Evolutionary conservation across 2,113 vertebrate species (phyloP), one percentile per base, ranked within the genome.

Genomic region (Elanoides forficatus): DNA sequence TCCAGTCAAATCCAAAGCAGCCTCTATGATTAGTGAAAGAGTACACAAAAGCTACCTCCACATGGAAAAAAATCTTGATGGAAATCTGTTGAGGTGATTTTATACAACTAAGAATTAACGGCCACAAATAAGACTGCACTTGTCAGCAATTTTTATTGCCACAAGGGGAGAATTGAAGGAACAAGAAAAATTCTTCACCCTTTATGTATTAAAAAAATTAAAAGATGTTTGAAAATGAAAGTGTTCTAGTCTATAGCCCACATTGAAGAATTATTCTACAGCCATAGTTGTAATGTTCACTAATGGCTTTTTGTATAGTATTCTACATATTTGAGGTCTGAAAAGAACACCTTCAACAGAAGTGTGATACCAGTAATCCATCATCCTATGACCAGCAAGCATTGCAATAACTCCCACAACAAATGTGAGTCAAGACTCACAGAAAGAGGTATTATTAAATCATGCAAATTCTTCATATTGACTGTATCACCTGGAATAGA

Each of bases 341-440:
- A 83, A 58, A 75, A 26, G 23, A 67, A 55, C 29, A 60, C 13
- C 34, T 90, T 47, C 58, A 78, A 36, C 5, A 52, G 20, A 34
- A 56, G 8, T 13, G 16, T 48, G 42, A 75, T n/a, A 63, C 34
- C 53, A 75, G 48, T 23, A 83, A 83, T 23, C 34, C 36, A 32
- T 60, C 42, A 40, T 38, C 30, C 38, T 48, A 17, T 2, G 5
- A 43, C 22, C 36, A 87, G 20, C 15, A 17, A 89, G 40, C 0
- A 0, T 7, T 86, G 25, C 42, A 2, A 0, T 18, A 58, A 76
- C 42, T 43, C 50, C 0, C 0, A 85, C 50, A 71, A 85, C 6
- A 50, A 76, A 78, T 13, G 17, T 13, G 42, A 62, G 13, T 52
- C 26, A 74, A 52, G 45, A 62, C 10, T 85, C 82, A 63, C 13